Evolutionary conservation across 1,140 invertebrate genomes (phyloP).

Genomic region (Lucilia cuprina): DNA sequence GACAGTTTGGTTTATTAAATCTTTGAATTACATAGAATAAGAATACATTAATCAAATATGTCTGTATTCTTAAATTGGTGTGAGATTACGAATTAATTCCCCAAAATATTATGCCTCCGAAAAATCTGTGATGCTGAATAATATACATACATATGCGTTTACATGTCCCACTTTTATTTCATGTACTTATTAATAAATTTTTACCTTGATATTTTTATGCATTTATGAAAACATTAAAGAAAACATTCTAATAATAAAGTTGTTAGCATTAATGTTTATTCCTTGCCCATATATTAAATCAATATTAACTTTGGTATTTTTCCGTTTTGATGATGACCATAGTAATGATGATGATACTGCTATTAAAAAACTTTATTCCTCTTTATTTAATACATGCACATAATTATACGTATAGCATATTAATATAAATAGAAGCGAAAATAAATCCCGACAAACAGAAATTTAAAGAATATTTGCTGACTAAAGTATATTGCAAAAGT

Average conservation of each 20-base stretch:
- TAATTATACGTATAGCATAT: neutral
- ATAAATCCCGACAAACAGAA: neutral
- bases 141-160: too few species aligned
- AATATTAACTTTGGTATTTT: neutral
- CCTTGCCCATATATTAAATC: neutral
- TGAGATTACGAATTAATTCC: too few species aligned
- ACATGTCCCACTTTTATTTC: too few species aligned
- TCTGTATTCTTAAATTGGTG: too few species aligned
- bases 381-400: neutral
- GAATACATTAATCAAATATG: too few species aligned
- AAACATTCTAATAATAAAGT: neutral
- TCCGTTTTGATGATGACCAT: neutral
- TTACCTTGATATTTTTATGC: neutral
- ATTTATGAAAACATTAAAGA: neutral
- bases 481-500: neutral
- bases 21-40: too few species aligned
- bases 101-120: too few species aligned
- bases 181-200: too few species aligned
- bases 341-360: neutral
- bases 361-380: neutral
- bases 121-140: too few species aligned
- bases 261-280: too few species aligned
- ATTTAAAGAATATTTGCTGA: neutral
- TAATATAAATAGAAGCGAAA: neutral
- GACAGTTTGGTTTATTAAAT: neutral